Conservation (phyloP, 2,113 vertebrate species). For the Pituophis catenifer region DNA sequence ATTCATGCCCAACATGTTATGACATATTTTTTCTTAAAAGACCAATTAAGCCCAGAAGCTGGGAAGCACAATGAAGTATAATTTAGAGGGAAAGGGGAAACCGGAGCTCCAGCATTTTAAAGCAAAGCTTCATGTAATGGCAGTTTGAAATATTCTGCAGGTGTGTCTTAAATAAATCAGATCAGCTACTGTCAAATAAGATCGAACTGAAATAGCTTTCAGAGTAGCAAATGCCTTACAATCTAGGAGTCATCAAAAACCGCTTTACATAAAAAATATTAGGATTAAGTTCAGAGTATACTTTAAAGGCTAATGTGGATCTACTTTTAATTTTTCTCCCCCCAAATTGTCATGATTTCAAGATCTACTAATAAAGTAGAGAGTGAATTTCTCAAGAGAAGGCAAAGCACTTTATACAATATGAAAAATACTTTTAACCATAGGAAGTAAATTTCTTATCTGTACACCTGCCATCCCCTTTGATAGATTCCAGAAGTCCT, state of each 20-base stretch:
- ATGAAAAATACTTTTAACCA: not conserved
- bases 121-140: not conserved
- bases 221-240: not conserved
- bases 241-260: not conserved
- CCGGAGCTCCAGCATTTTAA: not conserved
- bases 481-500: not conserved
- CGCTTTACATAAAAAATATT: not conserved
- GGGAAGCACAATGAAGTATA: not conserved
- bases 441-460: not conserved
- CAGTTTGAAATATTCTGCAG: not conserved
- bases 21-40: not conserved
- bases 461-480: not conserved
- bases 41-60: not conserved
- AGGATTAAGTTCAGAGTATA: not conserved
- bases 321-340: not conserved
- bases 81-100: not conserved
- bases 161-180: not conserved
- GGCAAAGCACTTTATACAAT: not conserved
- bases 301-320: not conserved
- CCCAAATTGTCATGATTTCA: not conserved
- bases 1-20: not conserved
- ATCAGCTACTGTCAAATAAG: not conserved
- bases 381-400: not conserved
- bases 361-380: not conserved
- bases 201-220: not conserved